Evolutionary conservation across 1,140 invertebrate genomes (phyloP), one percentile per base, ranked within the genome.

Genomic region (Gonioctena quinquepunctata): DNA sequence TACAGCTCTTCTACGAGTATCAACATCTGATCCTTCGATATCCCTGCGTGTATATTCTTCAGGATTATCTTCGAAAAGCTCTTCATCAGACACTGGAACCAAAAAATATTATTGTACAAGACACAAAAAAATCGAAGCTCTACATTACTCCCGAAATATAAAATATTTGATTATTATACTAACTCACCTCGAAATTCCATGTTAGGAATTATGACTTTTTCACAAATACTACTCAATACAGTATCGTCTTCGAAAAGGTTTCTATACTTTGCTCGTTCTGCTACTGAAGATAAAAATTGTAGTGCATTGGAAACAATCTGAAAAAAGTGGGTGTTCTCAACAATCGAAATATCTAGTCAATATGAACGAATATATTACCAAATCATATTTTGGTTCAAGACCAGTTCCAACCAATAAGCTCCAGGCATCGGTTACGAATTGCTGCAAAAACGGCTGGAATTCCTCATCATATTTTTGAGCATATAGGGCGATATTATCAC

Each of bases 381-480:
- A 82, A 88, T 99, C 96, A 85, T 95, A 98, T 87, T 98, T 98
- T 1, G 94, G 86, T 81, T 96, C 88, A 13, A 91, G 88, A 8
- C 94, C 92, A 5, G 95, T 96, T 7, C 90, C 89, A 25, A 94
- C 90, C 33, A 99, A 85, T 23, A 99, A 87, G 75, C 91, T 92
- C 97, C 97, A 99, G 60, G 98, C 92, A 33, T 92, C 93, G 0
- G 91, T 94, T 2, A 99, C 96, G 88, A 99, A 99, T 26, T 87
- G 87, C 4, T 93, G 91, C 49, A 98, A 88, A 84, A 93, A 96
- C 7, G 91, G 89, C 33, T 90, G 88, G 84, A 99, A 99, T 80
- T 99, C 97, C 84, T 99, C 97, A 82, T 97, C 95, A 80, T 99
- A 99, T 82, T 99, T 99, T 74, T 96, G 92, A 1, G 97, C 97